Conservation (phyloP, 2,113 vertebrate genomes). For the Neolamprologus sp. region DNA sequence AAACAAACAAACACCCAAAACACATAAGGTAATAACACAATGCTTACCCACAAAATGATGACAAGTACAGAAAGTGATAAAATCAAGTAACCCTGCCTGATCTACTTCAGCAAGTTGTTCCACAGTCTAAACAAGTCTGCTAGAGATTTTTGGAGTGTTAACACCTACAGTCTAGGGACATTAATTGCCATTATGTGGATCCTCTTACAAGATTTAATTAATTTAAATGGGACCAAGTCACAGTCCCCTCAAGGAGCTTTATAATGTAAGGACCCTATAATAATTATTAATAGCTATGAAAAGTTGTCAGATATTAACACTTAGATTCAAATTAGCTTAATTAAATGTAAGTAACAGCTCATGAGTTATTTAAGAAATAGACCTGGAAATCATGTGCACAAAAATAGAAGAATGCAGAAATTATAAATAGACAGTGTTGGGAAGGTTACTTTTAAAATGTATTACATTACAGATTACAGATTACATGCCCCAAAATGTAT, state of each 20-base stretch:
- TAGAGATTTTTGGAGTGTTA: background rate
- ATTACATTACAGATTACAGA: too few relatives aligned
- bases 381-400: background rate
- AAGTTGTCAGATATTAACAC: background rate
- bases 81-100: background rate
- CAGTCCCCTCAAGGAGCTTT: background rate
- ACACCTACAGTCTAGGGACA: background rate
- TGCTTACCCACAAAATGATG: background rate
- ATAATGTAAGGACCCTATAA: background rate
- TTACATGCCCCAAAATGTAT: too few relatives aligned
- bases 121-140: background rate
- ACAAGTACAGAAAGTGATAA: background rate
- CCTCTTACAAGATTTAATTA: background rate
- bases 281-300: background rate
- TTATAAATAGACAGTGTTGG: too few relatives aligned
- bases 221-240: background rate
- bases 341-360: background rate
- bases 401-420: background rate
- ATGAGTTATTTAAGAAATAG: background rate
- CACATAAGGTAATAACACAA: fast-evolving
- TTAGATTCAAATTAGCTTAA: background rate
- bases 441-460: too few relatives aligned
- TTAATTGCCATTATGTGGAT: background rate
- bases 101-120: background rate
- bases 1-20: background rate